Conservation (phyloP, 2,113 vertebrate genomes). For the Eclectus roratus region DNA sequence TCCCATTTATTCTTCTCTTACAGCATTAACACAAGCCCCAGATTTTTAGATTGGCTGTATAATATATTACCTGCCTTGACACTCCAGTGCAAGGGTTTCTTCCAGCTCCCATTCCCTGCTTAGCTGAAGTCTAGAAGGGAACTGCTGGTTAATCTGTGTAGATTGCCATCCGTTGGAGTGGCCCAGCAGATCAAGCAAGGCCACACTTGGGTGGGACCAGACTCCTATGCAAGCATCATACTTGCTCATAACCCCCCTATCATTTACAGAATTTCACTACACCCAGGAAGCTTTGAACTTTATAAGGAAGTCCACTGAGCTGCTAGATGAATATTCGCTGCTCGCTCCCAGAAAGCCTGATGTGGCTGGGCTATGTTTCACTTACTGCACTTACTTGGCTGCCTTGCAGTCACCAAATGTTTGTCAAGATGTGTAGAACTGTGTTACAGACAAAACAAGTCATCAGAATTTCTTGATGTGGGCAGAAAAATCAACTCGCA, state of each 20-base stretch:
- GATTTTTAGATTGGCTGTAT: background rate
- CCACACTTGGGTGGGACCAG: background rate
- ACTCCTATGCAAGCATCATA: background rate
- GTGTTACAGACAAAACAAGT: background rate
- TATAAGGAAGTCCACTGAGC: background rate
- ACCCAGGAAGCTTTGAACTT: background rate
- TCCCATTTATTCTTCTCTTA: slow-evolving; percentile 12
- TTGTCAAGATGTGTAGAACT: background rate
- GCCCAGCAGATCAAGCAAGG: background rate
- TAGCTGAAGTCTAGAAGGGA: background rate
- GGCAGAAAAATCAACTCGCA: rapidly evolving
- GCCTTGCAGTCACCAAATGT: background rate
- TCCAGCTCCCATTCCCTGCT: background rate
- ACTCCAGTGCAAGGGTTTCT: background rate
- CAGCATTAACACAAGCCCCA: background rate
- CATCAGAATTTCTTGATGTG: background rate
- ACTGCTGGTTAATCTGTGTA: background rate
- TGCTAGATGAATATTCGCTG: background rate
- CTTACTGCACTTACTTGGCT: rapidly evolving
- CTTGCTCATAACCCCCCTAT: background rate
- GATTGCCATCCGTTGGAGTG: background rate
- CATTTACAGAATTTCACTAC: background rate
- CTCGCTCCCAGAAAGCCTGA: rapidly evolving
- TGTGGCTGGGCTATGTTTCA: background rate
- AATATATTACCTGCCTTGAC: background rate